Base-by-base conservation (phyloP, 2,113 vertebrate species). In the Scomber colias region DNA sequence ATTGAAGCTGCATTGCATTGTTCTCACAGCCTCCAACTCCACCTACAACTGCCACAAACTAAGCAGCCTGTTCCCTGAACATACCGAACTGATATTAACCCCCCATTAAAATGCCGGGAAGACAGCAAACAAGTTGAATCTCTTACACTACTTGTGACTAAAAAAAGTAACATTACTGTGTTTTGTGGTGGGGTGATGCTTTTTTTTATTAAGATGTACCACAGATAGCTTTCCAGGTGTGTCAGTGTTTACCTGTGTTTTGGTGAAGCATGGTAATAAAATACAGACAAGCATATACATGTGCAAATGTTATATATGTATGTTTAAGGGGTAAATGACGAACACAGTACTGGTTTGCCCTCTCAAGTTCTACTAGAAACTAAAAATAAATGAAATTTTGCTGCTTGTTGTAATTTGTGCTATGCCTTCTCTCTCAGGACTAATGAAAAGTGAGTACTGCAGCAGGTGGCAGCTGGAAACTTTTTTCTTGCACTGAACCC, bases 401-500 rank as follows among this genome's bases (percentile, higher is more conserved):
- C 63, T 3, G 71, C 31, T 75, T 56, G 9, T 35, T 45, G 61
- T 72, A 45, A 72, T 65, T 72, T 65, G 82, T 62, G 72, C 55
- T 59, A 46, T 46, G 67, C 9, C 3, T 50, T 62, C 31, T 61
- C 70, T 16, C 68, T 84, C 56, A 74, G 69, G 64, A 64, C 65
- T 31, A 70, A 79, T 83, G 83, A 76, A 72, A 69, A 83, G 70
- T 21, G 68, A 77, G 56, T 3, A n/a, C 14, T 59, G 63, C 46
- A 80, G 65, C 89, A 88, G 81, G 86, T 88, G 83, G 84, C 69
- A 69, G 64, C 66, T 81, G 79, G 84, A 87, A 88, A 75, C 55
- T 72, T 72, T 77, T 55, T 64, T 40, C 15, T 7, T 66, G 70
- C 14, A n/a, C 68, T 64, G 65, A 81, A 53, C 55, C 53, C 3